phyloP scores from a whole-genome alignment of 1,140 invertebrate genomes.

The Panagrolaimus sp. region DNA sequence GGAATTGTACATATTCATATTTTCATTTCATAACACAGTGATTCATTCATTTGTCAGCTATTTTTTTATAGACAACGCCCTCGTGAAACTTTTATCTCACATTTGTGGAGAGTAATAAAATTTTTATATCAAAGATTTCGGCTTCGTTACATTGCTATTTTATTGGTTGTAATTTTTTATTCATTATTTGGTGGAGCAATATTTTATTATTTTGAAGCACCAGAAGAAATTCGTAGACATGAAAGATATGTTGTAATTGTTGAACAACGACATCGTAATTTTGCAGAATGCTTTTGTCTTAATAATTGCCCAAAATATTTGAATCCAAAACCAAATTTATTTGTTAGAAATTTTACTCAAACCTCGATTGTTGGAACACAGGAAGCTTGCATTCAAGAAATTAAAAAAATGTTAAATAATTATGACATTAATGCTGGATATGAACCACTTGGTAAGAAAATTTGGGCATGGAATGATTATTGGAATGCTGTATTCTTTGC shows the following conservation, averaged over 20 bases:
- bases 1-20: no score
- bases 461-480: conserved; percentile 25
- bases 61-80: conserved; percentile 1
- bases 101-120: conserved; percentile 23
- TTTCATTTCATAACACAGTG: background rate
- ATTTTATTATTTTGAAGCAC: conserved; percentile 24
- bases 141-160: conserved; percentile 19
- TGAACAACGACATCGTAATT: conserved; percentile 1
- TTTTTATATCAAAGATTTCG: conserved; percentile 17
- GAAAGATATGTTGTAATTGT: background rate
- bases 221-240: conserved; percentile 17
- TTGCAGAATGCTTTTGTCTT: background rate
- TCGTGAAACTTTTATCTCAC: conserved; percentile 15
- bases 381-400: conserved; percentile 14
- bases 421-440: background rate
- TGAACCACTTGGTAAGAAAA: background rate
- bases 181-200: conserved; percentile 27
- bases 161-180: conserved; percentile 25
- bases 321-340: no score
- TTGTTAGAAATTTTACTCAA: background rate
- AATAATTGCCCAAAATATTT: background rate
- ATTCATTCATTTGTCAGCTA: background rate
- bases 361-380: background rate
- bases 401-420: background rate
- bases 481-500: conserved; percentile 32